These are phyloP conservation scores for human (Homo sapiens) DNA, from an alignment of 2,113 vertebrate species.

Conservation along the genomic window DNA sequence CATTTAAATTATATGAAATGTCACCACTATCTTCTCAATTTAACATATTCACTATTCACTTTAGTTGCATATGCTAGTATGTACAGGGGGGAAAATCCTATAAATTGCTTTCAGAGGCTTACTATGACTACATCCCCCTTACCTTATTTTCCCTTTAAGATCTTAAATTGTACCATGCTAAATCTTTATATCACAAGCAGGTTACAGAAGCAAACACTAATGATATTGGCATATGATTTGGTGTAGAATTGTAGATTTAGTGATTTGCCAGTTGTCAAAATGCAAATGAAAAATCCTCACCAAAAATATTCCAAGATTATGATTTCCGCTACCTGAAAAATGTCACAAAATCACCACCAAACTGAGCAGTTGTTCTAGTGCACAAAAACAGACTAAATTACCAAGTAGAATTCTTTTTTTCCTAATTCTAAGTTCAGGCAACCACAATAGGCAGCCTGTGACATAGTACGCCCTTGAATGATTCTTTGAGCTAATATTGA, in stretches of 20 bases:
- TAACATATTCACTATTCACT: not conserved
- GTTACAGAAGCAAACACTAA: not conserved
- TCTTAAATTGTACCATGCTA: not conserved
- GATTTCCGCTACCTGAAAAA: constrained; percentile 14
- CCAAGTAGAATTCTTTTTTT: not conserved
- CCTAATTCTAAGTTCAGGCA: constrained; percentile 39
- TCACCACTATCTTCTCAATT: not conserved
- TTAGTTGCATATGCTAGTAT: not conserved
- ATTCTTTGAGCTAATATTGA: constrained; percentile 47
- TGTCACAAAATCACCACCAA: not conserved
- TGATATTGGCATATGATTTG: not conserved
- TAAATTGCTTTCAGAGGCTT: constrained; percentile 9
- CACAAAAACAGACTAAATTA: constrained; percentile 35
- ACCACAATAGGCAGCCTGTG: not conserved
- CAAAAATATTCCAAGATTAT: constrained; percentile 9
- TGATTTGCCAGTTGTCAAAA: constrained; percentile 14
- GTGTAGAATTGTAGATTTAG: not conserved
- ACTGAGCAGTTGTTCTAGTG: not conserved
- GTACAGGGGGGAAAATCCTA: not conserved
- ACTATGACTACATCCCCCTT: not conserved
- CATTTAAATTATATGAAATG: constrained; percentile 25
- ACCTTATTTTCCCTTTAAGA: not conserved
- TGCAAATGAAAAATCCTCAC: constrained; percentile 29
- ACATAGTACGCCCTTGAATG: not conserved
- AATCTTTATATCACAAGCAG: not conserved